These are phyloP conservation scores for Bombus superbus DNA, from an alignment of 1,140 invertebrate species.

Conservation along the genomic window DNA sequence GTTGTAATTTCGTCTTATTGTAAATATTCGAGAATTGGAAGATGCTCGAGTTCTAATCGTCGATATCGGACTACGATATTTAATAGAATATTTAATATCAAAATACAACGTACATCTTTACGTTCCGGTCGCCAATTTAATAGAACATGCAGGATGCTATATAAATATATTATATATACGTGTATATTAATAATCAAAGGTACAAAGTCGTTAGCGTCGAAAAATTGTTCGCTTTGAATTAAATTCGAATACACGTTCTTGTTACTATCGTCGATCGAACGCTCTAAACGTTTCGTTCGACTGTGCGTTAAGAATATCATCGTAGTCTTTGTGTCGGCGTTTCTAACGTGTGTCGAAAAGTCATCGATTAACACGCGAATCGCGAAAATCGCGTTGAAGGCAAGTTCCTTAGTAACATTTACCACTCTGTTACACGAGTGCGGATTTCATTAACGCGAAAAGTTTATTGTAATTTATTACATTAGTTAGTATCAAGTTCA, in stretches of 20 bases:
- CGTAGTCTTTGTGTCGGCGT: background rate
- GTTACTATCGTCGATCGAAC: background rate
- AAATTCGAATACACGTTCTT: background rate
- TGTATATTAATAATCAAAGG: too few relatives aligned
- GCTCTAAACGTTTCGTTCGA: background rate
- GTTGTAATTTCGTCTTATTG: too few relatives aligned
- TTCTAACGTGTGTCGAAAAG: background rate
- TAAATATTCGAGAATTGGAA: background rate
- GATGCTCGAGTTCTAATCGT: background rate
- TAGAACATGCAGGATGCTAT: background rate
- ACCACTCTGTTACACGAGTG: background rate
- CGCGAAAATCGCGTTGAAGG: background rate
- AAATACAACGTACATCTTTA: too few relatives aligned
- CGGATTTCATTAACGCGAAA: background rate
- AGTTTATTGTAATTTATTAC: slow-evolving; percentile 15
- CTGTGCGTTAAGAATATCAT: background rate
- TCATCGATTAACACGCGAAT: background rate
- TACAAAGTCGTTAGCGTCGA: too few relatives aligned
- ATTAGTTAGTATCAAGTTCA: slow-evolving; percentile 23
- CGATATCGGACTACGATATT: too few relatives aligned
- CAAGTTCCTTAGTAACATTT: background rate
- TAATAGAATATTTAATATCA: too few relatives aligned
- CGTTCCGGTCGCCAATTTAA: too few relatives aligned
- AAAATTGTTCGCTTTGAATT: background rate
- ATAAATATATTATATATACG: background rate